Percentiles rank a stretch among this genome's conserved stretches.
phyloP scores from a whole-genome alignment of 2,113 vertebrate genomes.

The Dendrocopos noguchii region DNA sequence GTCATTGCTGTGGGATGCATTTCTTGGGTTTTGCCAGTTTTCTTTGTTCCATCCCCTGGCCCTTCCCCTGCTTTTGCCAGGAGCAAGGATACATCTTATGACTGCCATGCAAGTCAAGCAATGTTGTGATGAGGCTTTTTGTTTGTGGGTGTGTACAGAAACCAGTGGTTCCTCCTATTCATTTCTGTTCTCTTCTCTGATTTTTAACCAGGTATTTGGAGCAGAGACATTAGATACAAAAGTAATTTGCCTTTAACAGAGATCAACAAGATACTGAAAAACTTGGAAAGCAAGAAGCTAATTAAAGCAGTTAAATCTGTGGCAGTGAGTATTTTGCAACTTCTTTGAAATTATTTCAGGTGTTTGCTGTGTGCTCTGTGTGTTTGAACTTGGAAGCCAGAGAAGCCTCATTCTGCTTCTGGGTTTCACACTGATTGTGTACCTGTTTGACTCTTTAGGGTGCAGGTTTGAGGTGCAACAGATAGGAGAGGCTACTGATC shows the following conservation, averaged over 20 bases:
- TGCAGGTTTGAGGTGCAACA: background rate
- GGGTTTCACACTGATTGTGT: background rate
- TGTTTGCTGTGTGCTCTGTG: background rate
- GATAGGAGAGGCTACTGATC: background rate
- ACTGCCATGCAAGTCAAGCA: background rate
- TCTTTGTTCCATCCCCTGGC: background rate
- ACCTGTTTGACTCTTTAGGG: background rate
- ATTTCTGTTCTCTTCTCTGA: background rate
- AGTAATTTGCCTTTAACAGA: slow-evolving; percentile 97
- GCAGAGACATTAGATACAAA: slow-evolving; percentile 96
- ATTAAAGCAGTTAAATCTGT: slow-evolving; percentile 99
- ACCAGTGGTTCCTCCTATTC: background rate
- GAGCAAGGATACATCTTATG: background rate
- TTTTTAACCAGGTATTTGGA: slow-evolving; percentile 91
- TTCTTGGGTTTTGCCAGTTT: background rate
- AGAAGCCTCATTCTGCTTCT: background rate
- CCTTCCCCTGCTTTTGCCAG: background rate
- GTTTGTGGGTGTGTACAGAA: background rate
- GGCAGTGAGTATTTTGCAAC: slow-evolving; percentile 85
- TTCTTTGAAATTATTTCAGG: background rate
- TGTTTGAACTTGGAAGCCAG: background rate
- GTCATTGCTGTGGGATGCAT: background rate
- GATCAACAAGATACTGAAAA: slow-evolving; percentile 99
- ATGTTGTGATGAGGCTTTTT: background rate
- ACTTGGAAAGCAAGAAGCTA: slow-evolving; percentile 98